phyloP scores from a whole-genome alignment of 2,888 invertebrate species.

The Drosophila vallismaia region DNA sequence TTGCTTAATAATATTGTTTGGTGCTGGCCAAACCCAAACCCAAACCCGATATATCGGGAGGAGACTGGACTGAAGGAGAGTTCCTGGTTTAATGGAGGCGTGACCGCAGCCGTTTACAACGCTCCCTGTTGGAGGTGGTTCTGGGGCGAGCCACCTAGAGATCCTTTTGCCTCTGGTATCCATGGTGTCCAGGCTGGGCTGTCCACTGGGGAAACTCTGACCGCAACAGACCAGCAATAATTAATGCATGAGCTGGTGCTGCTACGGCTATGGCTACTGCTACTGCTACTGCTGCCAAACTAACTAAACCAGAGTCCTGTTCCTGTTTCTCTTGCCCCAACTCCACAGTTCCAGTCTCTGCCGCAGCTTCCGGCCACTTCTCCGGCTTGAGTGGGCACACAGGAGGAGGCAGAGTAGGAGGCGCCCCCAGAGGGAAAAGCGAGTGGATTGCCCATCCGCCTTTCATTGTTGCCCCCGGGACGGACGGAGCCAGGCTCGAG shows the following conservation, averaged over 20 bases:
- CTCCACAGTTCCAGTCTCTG: conserved; percentile 12
- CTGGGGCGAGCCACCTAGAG: conserved; percentile 1
- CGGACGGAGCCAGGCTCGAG: conserved; percentile 17
- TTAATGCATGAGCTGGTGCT: conserved; percentile 72
- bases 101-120: conserved; percentile 36
- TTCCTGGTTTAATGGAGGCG: conserved; percentile 63
- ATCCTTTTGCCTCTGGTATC: conserved; percentile 22
- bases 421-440: neutral
- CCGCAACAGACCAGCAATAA: conserved; percentile 76
- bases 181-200: conserved; percentile 31
- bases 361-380: conserved; percentile 28
- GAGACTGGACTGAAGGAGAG: neutral
- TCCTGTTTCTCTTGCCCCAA: conserved; percentile 5
- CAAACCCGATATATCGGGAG: neutral
- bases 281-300: conserved; percentile 57
- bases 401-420: neutral
- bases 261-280: conserved; percentile 11
- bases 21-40: neutral
- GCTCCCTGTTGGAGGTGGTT: neutral
- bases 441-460: conserved; percentile 32
- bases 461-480: conserved; percentile 32
- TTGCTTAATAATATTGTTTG: conserved; percentile 55
- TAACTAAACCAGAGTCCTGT: conserved; percentile 56
- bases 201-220: conserved; percentile 33
- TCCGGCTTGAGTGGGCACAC: conserved; percentile 22